Conservation (phyloP, 2,888 invertebrate genomes). For the Acronicta aceris region DNA sequence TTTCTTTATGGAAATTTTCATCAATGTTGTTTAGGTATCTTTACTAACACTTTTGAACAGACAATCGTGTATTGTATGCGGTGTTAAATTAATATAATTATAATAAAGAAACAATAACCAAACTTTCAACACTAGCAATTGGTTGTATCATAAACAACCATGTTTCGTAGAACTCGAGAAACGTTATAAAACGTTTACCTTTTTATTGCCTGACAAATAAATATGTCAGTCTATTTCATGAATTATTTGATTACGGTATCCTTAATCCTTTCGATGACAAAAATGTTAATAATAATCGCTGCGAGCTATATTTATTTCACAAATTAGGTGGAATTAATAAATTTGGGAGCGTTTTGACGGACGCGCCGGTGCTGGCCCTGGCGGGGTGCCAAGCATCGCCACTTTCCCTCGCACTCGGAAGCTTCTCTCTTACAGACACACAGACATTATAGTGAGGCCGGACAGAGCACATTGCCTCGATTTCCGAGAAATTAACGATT, state of each 20-base stretch:
- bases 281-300: constrained; percentile 77
- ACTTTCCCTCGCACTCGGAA: constrained; percentile 77
- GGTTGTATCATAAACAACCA: constrained; percentile 42
- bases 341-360: constrained; percentile 77
- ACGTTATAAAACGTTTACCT: constrained; percentile 51
- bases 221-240: constrained; percentile 60
- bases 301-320: constrained; percentile 76
- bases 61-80: neutral
- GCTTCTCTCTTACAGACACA: constrained; percentile 66
- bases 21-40: constrained; percentile 14
- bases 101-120: constrained; percentile 23
- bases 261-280: constrained; percentile 81
- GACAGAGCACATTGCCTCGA: constrained; percentile 80
- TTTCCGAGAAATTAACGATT: constrained; percentile 83
- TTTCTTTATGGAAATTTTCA: constrained; percentile 27
- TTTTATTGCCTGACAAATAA: constrained; percentile 54
- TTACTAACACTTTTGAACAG: constrained; percentile 9
- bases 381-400: constrained; percentile 75
- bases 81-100: constrained; percentile 9
- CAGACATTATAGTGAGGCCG: constrained; percentile 60
- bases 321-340: constrained; percentile 83
- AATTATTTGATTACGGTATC: constrained; percentile 67
- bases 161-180: constrained; percentile 33
- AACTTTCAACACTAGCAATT: constrained; percentile 39
- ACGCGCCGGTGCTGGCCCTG: constrained; percentile 62